These are phyloP conservation scores for Drosophila lini DNA, from an alignment of 1,140 invertebrate species.

Conservation along the genomic window DNA sequence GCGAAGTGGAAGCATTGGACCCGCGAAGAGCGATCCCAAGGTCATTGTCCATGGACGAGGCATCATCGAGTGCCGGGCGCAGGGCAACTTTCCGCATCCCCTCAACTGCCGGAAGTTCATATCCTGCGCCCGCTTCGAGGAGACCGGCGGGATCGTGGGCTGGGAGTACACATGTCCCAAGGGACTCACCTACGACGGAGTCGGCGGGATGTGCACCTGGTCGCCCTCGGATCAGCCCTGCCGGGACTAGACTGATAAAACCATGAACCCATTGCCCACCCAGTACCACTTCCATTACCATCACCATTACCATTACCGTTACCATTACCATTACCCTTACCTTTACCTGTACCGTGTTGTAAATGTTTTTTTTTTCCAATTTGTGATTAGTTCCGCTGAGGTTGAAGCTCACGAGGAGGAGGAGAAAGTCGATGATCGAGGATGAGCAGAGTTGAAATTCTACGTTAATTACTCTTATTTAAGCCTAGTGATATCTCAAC, in stretches of 20 bases:
- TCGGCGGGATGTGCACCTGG: slow-evolving; percentile 96
- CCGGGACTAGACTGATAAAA: slow-evolving; percentile 75
- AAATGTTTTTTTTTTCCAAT: slow-evolving; percentile 41
- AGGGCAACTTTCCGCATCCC: slow-evolving; percentile 95
- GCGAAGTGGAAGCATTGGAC: slow-evolving; percentile 17
- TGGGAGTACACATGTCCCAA: slow-evolving; percentile 95
- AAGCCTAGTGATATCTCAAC: slow-evolving; percentile 54
- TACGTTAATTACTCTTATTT: slow-evolving; percentile 50
- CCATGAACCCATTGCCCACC: background rate
- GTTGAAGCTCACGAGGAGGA: background rate
- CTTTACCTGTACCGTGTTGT: slow-evolving; percentile 19
- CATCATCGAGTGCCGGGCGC: slow-evolving; percentile 91
- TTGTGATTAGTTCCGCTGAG: slow-evolving; percentile 50
- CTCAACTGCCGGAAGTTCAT: slow-evolving; percentile 95
- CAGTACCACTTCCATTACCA: background rate
- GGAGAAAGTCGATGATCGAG: background rate
- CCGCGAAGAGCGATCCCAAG: slow-evolving; percentile 53
- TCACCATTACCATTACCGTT: background rate
- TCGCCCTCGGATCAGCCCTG: slow-evolving; percentile 87
- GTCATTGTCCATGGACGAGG: slow-evolving; percentile 85
- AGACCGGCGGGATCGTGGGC: slow-evolving; percentile 89
- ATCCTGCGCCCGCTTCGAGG: slow-evolving; percentile 91
- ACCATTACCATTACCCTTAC: background rate
- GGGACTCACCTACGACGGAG: slow-evolving; percentile 92
- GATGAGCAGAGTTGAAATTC: slow-evolving; percentile 18